Conservation (phyloP, 1,140 invertebrate genomes). For the Bombus waltoni region DNA sequence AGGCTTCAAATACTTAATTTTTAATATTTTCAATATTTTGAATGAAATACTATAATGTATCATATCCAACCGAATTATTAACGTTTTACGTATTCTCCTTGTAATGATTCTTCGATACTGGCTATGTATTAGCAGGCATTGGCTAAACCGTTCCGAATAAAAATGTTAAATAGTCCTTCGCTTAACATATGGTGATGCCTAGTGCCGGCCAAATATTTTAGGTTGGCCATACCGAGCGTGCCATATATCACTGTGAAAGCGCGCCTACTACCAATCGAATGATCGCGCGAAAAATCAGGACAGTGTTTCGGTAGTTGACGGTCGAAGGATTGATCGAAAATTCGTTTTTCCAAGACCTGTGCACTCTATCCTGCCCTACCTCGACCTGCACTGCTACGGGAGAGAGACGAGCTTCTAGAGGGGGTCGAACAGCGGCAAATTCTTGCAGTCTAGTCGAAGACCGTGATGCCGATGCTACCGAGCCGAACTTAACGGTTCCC, state of each 20-base stretch:
- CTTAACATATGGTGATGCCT: background rate
- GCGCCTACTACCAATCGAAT: background rate
- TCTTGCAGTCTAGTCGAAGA: slow-evolving; percentile 78
- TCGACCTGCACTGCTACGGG: slow-evolving; percentile 2
- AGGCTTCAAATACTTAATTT: too few species aligned
- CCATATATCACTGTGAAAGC: background rate
- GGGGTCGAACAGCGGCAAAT: slow-evolving; percentile 54
- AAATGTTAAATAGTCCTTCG: background rate
- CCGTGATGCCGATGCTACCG: slow-evolving; percentile 75
- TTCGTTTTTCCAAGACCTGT: background rate
- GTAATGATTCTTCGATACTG: too few species aligned
- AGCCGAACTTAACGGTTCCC: slow-evolving; percentile 45
- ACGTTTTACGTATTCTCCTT: too few species aligned
- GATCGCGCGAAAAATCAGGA: slow-evolving; percentile 10
- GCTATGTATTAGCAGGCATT: too few species aligned
- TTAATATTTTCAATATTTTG: too few species aligned
- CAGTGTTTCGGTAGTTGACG: background rate
- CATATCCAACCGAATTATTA: too few species aligned
- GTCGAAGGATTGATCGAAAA: slow-evolving; percentile 34
- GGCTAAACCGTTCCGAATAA: background rate
- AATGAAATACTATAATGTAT: too few species aligned
- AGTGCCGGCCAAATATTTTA: background rate
- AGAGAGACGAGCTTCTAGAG: slow-evolving; percentile 70
- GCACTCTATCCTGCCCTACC: slow-evolving; percentile 43
- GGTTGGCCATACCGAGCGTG: background rate